Percentiles rank a stretch among this genome's conserved stretches.
phyloP scores from a whole-genome alignment of 2,113 vertebrate species.

The Penelope pileata region DNA sequence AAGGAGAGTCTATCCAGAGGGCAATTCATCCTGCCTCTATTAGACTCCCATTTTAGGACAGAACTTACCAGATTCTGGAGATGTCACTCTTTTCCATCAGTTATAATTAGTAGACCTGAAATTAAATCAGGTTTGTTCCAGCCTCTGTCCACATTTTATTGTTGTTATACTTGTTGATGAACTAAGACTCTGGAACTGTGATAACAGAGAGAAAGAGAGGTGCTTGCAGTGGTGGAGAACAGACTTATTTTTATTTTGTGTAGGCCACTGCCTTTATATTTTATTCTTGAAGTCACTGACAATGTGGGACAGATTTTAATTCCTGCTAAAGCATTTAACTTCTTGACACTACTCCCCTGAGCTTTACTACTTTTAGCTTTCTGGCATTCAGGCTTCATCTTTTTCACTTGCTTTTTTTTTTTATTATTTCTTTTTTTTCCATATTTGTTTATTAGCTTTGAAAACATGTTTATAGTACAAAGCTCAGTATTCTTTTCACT shows the following conservation, averaged over 20 bases:
- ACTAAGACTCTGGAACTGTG: background rate
- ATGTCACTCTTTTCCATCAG: background rate
- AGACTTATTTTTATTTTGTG: background rate
- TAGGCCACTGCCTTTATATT: background rate
- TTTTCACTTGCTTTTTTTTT: background rate
- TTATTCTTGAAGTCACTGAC: background rate
- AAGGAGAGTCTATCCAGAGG: background rate
- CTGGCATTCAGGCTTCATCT: background rate
- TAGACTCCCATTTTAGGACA: background rate
- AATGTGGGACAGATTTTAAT: background rate
- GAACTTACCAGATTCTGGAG: background rate
- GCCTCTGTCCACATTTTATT: background rate
- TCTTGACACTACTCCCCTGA: background rate
- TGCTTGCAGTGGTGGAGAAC: background rate
- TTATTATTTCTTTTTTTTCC: background rate
- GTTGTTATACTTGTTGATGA: background rate
- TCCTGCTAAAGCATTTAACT: background rate
- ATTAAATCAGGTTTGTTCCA: background rate
- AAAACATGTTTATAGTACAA: background rate
- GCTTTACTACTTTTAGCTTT: background rate
- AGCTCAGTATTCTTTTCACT: background rate
- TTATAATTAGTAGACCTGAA: background rate
- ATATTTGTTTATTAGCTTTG: background rate
- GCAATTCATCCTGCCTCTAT: background rate
- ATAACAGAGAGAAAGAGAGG: background rate